Evolutionary conservation across 2,113 vertebrate genomes (phyloP).

Genomic region (Balaeniceps rex): DNA sequence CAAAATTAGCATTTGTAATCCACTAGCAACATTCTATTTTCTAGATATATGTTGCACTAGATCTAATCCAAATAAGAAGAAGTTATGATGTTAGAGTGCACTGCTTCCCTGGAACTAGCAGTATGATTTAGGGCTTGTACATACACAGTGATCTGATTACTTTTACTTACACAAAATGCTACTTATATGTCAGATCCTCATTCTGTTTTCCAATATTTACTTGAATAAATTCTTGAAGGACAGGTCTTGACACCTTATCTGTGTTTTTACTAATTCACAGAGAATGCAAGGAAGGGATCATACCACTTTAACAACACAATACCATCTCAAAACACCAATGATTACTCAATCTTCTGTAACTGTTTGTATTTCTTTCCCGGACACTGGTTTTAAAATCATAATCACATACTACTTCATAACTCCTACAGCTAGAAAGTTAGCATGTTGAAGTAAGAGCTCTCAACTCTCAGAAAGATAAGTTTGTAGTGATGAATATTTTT

Average conservation of each 20-base stretch:
- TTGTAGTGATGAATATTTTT: not conserved
- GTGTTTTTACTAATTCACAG: not conserved
- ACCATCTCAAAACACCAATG: not conserved
- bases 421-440: not conserved
- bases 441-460: not conserved
- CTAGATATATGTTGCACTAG: not conserved
- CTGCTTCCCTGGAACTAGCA: not conserved
- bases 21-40: not conserved
- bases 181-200: not conserved
- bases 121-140: not conserved
- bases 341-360: not conserved
- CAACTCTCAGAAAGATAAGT: not conserved
- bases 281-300: not conserved
- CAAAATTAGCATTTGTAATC: not conserved
- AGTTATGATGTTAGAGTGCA: not conserved
- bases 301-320: not conserved
- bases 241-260: not conserved
- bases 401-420: not conserved
- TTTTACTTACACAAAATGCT: not conserved
- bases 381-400: not conserved
- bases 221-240: not conserved
- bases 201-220: not conserved
- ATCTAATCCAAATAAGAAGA: not conserved
- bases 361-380: not conserved
- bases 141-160: not conserved